Conservation (phyloP, 53 echinoderm and acorn worm genomes). For the Apostichopus leukothele region DNA sequence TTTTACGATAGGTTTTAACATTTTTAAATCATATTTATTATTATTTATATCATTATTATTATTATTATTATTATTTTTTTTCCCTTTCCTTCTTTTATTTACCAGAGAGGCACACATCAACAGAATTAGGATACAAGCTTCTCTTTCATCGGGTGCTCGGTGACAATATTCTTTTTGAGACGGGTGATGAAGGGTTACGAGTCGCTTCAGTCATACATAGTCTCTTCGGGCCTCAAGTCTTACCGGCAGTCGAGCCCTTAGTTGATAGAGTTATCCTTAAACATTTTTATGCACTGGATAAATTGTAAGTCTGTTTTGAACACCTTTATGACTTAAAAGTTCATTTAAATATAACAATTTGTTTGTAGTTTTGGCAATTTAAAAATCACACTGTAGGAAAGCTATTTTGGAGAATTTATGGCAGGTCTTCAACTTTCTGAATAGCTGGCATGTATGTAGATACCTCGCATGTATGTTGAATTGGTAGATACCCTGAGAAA, state of each 20-base stretch:
- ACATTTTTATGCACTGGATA: constrained; percentile 68
- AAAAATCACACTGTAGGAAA: no score
- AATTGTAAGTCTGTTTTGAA: constrained; percentile 6
- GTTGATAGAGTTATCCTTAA: constrained; percentile 69
- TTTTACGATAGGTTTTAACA: no score
- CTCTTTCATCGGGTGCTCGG: constrained; percentile 88
- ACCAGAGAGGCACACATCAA: constrained; percentile 66
- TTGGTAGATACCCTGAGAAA: no score
- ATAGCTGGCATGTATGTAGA: no score
- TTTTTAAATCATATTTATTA: no score
- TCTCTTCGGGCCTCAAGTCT: constrained; percentile 68
- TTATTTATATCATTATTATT: no score
- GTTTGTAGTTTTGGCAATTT: no score
- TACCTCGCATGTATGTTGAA: no score
- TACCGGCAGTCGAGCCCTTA: constrained; percentile 64
- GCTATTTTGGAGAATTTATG: no score
- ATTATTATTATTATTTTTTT: neutral
- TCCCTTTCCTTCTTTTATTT: neutral
- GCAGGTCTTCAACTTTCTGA: no score
- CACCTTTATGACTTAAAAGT: no score
- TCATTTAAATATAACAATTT: no score
- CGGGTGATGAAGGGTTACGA: constrained; percentile 62
- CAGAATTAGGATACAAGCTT: constrained; percentile 84
- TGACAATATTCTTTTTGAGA: constrained; percentile 89
- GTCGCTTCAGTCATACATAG: constrained; percentile 69